A percentile compares a stretch with the other conserved stretches of the same genome.
These are phyloP conservation scores for Scolopax bukidnonensis DNA, from an alignment of 2,797 vertebrate genomes.

Conservation along the genomic window DNA sequence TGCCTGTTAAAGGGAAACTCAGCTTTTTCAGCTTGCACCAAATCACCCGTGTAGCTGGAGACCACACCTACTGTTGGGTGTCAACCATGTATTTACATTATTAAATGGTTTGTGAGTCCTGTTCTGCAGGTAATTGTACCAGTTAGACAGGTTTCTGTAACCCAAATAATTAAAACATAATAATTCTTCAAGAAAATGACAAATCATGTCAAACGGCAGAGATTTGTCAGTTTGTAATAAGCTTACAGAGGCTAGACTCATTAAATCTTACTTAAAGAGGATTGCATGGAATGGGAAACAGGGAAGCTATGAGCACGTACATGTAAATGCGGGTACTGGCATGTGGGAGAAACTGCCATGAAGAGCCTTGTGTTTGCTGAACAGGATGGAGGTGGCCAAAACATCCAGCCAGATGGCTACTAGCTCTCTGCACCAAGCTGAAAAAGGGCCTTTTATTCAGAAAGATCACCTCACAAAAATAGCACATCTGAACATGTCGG, in stretches of 20 bases:
- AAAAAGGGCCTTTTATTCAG: not conserved
- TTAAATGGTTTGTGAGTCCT: not conserved
- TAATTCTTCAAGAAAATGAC: slow-evolving; percentile 2
- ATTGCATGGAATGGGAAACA: not conserved
- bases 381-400: not conserved
- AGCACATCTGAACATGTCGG: rapidly evolving
- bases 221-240: not conserved
- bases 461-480: not conserved
- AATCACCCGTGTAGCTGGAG: not conserved
- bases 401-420: not conserved
- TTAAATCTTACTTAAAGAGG: not conserved
- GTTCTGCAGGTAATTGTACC: not conserved
- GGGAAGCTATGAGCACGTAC: not conserved
- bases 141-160: not conserved
- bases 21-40: not conserved
- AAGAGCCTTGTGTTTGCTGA: rapidly evolving
- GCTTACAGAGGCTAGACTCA: not conserved
- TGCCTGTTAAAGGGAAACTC: not conserved
- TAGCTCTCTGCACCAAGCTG: no score
- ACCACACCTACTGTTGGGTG: not conserved
- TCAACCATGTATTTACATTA: not conserved
- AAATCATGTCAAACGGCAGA: not conserved
- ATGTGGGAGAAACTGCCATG: not conserved
- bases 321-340: not conserved
- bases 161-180: not conserved